These are phyloP conservation scores for Gonocerus acuteangulatus DNA, from an alignment of 2,888 invertebrate genomes.

Conservation along the genomic window DNA sequence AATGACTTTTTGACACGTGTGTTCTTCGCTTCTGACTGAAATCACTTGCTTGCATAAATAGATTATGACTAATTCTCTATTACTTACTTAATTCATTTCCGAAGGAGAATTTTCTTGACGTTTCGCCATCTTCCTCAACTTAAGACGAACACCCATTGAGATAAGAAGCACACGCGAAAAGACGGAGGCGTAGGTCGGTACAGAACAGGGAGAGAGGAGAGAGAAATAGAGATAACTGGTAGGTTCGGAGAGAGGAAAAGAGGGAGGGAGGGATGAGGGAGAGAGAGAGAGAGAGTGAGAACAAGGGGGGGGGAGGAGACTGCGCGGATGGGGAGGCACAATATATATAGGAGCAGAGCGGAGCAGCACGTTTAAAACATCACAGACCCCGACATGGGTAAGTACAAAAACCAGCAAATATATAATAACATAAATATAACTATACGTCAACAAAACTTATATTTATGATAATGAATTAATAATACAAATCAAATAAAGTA, in stretches of 20 bases:
- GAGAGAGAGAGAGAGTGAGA: neutral
- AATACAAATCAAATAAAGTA: too few species aligned
- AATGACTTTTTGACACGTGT: too few species aligned
- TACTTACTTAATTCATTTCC: too few species aligned
- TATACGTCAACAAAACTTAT: too few species aligned
- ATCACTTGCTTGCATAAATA: too few species aligned
- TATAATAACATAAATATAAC: too few species aligned
- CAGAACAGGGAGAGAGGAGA: neutral
- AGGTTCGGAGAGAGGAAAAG: neutral
- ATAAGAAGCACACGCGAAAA: neutral
- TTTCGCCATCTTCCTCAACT: too few species aligned
- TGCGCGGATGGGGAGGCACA: neutral
- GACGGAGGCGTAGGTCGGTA: neutral
- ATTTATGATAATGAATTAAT: too few species aligned
- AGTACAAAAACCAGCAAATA: neutral
- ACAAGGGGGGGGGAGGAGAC: neutral
- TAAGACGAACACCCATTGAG: neutral
- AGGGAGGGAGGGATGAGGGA: neutral
- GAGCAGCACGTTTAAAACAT: neutral
- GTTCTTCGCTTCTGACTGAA: too few species aligned
- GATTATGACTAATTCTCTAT: too few species aligned
- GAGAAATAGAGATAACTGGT: too few species aligned
- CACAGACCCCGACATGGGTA: constrained; percentile 1
- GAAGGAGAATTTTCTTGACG: too few species aligned
- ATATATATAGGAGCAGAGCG: constrained; percentile 6